Evolutionary conservation across 2,797 vertebrate genomes (phyloP).

Genomic region (Centropyge bicolor): DNA sequence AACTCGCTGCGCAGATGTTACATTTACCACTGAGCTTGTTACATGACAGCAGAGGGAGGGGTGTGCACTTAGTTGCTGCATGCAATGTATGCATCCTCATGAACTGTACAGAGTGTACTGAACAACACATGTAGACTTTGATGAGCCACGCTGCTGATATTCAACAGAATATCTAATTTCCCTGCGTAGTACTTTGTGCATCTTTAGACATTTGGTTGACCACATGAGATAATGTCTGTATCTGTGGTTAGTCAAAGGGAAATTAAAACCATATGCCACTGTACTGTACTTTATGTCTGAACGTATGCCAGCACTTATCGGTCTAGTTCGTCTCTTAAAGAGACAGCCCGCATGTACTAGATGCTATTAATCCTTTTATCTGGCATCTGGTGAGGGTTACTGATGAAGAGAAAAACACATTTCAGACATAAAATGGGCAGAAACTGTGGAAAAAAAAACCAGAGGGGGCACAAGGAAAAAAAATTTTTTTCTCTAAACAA

Average conservation of each 20-base stretch:
- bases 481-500: too few species aligned
- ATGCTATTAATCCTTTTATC: background rate
- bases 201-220: background rate
- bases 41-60: conserved; percentile 8
- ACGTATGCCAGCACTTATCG: background rate
- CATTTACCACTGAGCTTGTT: conserved; percentile 5
- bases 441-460: background rate
- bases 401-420: background rate
- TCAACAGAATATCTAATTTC: background rate
- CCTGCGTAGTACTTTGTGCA: background rate
- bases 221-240: background rate
- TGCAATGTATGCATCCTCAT: conserved; percentile 33
- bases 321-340: background rate
- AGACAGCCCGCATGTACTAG: background rate
- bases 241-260: background rate
- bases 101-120: conserved; percentile 36
- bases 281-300: background rate
- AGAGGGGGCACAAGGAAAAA: too few species aligned
- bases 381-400: background rate
- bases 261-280: conserved; percentile 1
- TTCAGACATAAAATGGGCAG: background rate
- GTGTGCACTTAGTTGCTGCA: conserved; percentile 5
- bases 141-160: background rate
- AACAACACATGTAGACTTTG: conserved; percentile 9
- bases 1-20: conserved; percentile 16